Evolutionary conservation across 2,888 invertebrate species (phyloP), one percentile per base, ranked within the genome.

Genomic region (Aelia acuminata): DNA sequence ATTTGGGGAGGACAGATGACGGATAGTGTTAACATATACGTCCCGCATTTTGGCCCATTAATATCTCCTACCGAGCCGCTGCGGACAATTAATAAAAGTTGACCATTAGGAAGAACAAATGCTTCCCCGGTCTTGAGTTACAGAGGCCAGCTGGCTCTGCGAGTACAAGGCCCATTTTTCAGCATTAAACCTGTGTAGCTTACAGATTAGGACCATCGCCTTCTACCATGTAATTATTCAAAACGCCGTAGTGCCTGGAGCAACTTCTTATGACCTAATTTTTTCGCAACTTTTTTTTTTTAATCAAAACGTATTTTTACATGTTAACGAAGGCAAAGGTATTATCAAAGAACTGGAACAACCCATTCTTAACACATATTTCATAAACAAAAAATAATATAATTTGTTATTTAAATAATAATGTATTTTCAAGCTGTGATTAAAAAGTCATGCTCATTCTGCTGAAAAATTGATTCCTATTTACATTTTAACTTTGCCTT

Each of bases 41-140:
- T 43, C 80, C 43, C 39, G 80, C 80, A 80, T 43, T 80, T 80
- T 39, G 80, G n/a, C 80, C 80, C 80, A 80, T 80, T 80, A 35
- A 47, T 80, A 43, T 80, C 80, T 80, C n/a, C 43, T 1, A 13
- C 43, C 13, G 11, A n/a, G n/a, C n/a, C 39, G 22, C 35, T 22
- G 11, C 3, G 43, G 80, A 47, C 80, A 80, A 80, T 80, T 80
- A 80, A 80, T 80, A 80, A 80, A 80, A 80, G 80, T 80, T 39
- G 80, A 80, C 80, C 80, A 80, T 80, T 80, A 80, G 80, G 43
- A 80, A 47, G 80, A 80, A 80, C 80, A 80, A 80, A 80, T 80
- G 80, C 80, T 47, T 22, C 22, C 10, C 43, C n/a, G 43, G 22
- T 80, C 80, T 80, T 80, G 80, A 80, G 80, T 80, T 80, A 80